Evolutionary conservation across 2,888 invertebrate species (phyloP), one percentile per base, ranked within the genome.

Genomic region (Plagodis dolabraria): DNA sequence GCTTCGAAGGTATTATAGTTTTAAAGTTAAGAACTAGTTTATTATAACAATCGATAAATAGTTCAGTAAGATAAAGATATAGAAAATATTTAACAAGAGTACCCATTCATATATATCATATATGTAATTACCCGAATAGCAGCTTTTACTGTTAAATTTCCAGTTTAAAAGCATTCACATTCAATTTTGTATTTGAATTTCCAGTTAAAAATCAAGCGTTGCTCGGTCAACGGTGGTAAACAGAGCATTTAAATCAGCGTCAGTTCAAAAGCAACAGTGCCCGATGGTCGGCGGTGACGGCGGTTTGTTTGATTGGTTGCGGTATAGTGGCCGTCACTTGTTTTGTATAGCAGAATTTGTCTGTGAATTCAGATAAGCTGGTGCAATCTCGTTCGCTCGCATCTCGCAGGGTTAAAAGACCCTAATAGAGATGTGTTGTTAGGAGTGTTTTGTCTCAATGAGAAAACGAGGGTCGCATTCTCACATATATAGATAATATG

Each of bases 351-450:
- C 60, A 40, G 61, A 64, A 69, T 64, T 67, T 60, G 69, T 65
- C 67, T 64, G 63, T 69, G 67, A 71, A 53, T 71, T 72, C 74
- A 71, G 76, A 79, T 78, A 78, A 69, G 69, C 62, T 54, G 66
- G 62, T 69, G 70, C 64, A 72, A 59, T 64, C 61, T 67, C 61
- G 67, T 36, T 36, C 22, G 4, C 67, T 63, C 58, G 72, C 67
- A 69, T 71, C 68, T n/a, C n/a, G n/a, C n/a, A n/a, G n/a, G n/a
- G n/a, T n/a, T n/a, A n/a, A 68, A 77, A 77, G 76, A 79, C 76
- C 77, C 54, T 72, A 76, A 77, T 77, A 71, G 69, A 64, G 53
- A n/a, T n/a, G n/a, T n/a, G 55, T 60, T 51, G 74, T 76, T 75
- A 70, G 44, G 67, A 59, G 58, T 64, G 63, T 58, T 62, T 57